Evolutionary conservation across 2,797 vertebrate genomes (phyloP), one percentile per base, ranked within the genome.

Genomic region (Thalassophryne amazonica): DNA sequence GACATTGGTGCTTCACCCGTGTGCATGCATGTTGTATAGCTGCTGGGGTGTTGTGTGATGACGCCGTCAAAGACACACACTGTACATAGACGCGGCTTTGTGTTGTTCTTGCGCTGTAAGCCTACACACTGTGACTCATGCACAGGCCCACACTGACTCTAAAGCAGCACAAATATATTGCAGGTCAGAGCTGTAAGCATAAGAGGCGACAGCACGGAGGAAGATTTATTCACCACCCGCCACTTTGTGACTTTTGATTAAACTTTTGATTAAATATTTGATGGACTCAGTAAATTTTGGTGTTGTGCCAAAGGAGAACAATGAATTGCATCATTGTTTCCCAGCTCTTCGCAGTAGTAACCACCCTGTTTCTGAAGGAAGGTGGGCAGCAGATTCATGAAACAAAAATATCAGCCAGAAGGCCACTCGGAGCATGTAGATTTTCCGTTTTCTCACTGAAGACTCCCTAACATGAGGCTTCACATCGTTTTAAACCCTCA

Each of bases 71-170:
- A 71, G 39, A 65, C 13, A 1, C 6, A 3, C 18, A 70, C 80
- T 81, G 81, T 78, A 70, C 74, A 80, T 80, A 80, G 68, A 69
- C 10, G 31, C 56, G 28, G 60, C 46, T 49, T 59, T 65, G 63
- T 56, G 28, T 67, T 53, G 50, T 38, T 62, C 63, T 36, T 1
- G 16, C 42, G 21, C 36, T 23, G n/a, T n/a, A 12, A 57, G 61
- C 80, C 75, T 64, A 80, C 77, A 66, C 51, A 7, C 50, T 58
- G 12, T 88, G 82, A 85, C 60, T 84, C 84, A 81, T 53, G 37
- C 17, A 3, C 49, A 50, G 45, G 39, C 45, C 33, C 36, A 12
- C 23, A 4, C 59, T 29, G 21, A 28, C 48, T 27, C 52, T 17
- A 7, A 40, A 34, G 4, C 33, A 28, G 39, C 11, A 3, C 28